Base-by-base conservation (phyloP, 2,797 vertebrate species). In the Lateolabrax maculatus region DNA sequence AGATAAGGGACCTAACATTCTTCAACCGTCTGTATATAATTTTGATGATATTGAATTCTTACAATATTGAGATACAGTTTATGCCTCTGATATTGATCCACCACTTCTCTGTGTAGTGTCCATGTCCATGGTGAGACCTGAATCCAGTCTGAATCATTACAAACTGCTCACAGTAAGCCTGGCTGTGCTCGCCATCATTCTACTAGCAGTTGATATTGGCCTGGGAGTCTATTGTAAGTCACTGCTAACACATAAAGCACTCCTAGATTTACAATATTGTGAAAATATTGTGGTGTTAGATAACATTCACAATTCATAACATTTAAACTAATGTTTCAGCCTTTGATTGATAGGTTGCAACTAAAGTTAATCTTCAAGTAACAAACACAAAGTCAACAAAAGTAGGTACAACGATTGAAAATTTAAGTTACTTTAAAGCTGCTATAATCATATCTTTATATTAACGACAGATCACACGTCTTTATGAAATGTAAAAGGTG, bases 171-270 rank as follows among this genome's bases (percentile, higher is more conserved):
- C 52, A 27, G 67, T 77, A n/a, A 44, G 87, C 63, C 87, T 94
- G 81, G 81, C 78, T 2, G 77, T 75, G 51, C 88, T 95, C 0
- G 90, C 90, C 60, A 69, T 25, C 53, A 27, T 93, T 71, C 90
- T 95, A 1, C 77, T 95, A 4, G 66, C 62, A 12, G 68, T 81
- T 21, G 86, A 93, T 65, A 88, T 94, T 12, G 91, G 93, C 82
- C 88, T 95, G 57, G 92, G 93, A 61, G 75, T 92, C 52, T 90
- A 92, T 31, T 94, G 94, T 95, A 86, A 94, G 93, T 92, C 34
- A 64, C 36, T 18, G 10, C 13, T 25, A 5, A 74, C 15, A 10
- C n/a, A 72, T 9, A 31, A 66, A 56, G 5, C 12, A 10, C 10
- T 21, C 25, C 6, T 23, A 34, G 0, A 41, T 48, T 53, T 53